Evolutionary conservation across 2,113 vertebrate species (phyloP), one percentile per base, ranked within the genome.

Genomic region (Acanthochromis polyacanthus): DNA sequence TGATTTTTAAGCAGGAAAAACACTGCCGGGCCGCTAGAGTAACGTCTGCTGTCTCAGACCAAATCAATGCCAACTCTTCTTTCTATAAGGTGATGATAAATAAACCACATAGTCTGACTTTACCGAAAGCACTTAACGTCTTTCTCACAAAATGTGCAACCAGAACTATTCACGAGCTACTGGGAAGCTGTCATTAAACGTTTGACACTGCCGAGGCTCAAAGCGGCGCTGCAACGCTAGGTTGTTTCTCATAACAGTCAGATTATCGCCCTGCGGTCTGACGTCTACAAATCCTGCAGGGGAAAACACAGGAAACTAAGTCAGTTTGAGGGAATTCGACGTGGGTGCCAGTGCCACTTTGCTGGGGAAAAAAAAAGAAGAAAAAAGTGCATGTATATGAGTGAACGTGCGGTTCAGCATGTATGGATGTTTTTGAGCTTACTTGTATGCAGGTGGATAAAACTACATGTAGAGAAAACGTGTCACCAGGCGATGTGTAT

Each of bases 181-280:
- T 71, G 81, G 51, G 55, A 67, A 38, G 43, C 66, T 80, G 83
- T 89, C 81, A 73, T 82, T 80, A 81, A 72, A 70, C 30, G 19
- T 63, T 56, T 72, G 75, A 83, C 73, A 82, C 71, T 71, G 72
- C 73, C 60, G 51, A 81, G 57, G 75, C 81, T 76, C 58, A 71
- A 60, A 78, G 58, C 14, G 19, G 48, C 12, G 23, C 58, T 23
- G 69, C 77, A 73, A 84, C 48, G n/a, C 58, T 59, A 7, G 55
- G 63, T 84, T 88, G 78, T 81, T 87, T 87, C 89, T 87, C 83
- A 89, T 83, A 89, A 85, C 66, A 81, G 71, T 83, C 86, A 81
- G 81, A 88, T 89, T 91, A 90, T 88, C 82, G 48, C 75, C 83
- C 78, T 1, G 5, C 74, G 77, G 69, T 36, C 67, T 87, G 73